phyloP scores from a whole-genome alignment of 1,140 invertebrate species.

The Leptonema lineaticorne region DNA sequence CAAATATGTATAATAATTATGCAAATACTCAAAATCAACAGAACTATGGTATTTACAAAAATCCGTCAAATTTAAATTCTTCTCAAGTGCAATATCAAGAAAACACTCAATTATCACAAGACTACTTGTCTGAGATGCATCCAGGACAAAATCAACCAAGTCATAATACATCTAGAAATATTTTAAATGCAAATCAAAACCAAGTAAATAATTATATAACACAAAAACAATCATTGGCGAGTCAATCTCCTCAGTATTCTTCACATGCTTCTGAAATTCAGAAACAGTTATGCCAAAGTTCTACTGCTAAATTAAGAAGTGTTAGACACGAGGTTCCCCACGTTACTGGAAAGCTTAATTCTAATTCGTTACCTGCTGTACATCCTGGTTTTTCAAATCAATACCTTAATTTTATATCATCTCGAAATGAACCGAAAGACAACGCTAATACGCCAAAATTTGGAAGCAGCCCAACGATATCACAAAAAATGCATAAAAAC shows the following conservation, averaged over 20 bases:
- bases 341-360: slow-evolving; percentile 24
- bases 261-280: neutral
- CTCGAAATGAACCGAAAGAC: slow-evolving; percentile 56
- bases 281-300: slow-evolving; percentile 47
- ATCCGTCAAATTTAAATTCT: neutral
- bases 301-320: slow-evolving; percentile 50
- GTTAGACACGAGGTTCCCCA: slow-evolving; percentile 53
- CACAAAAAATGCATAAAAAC: slow-evolving; percentile 58
- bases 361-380: slow-evolving; percentile 5
- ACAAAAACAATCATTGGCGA: neutral
- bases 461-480: slow-evolving; percentile 54
- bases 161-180: neutral
- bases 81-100: slow-evolving; percentile 15
- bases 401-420: slow-evolving; percentile 54
- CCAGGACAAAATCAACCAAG: slow-evolving; percentile 45
- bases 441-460: slow-evolving; percentile 56
- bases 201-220: neutral
- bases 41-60: slow-evolving; percentile 6
- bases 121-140: slow-evolving; percentile 46
- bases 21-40: slow-evolving; percentile 24
- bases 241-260: neutral
- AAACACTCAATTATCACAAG: neutral
- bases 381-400: slow-evolving; percentile 53
- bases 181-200: neutral
- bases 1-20: slow-evolving; percentile 31